Evolutionary conservation across 1,140 invertebrate genomes (phyloP), one percentile per base, ranked within the genome.

Genomic region (Drosophila sechellia): DNA sequence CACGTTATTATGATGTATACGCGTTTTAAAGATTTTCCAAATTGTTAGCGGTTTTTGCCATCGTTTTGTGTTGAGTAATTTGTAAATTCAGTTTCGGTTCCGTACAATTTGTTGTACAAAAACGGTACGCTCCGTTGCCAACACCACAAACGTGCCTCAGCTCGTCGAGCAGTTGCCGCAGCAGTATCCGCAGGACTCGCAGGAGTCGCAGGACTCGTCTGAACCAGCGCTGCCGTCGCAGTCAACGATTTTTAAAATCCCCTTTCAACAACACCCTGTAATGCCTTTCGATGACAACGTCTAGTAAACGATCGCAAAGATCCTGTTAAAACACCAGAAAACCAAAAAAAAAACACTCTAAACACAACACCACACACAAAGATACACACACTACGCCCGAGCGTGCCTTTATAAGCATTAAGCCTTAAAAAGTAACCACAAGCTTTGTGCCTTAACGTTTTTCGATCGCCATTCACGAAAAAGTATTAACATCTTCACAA

Each of bases 61-160:
- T 53, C 45, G 40, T 75, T 60, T 60, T 68, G 52, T 85, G 74
- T 79, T 71, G 68, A 71, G 49, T 71, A 52, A 70, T 81, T 63
- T 39, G 65, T 58, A 63, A 55, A 65, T 66, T 75, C 63, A 55
- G 55, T 89, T 89, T 89, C 71, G 84, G 79, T 87, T 89, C 59
- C 65, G 83, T 83, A 86, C 79, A 86, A 87, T 89, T 87, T 39
- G 37, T 89, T 87, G 84, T 89, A 89, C 79, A 87, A 87, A 79
- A 89, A 77, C 81, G 79, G 76, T 77, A 48, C 68, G 77, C 73
- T 68, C 73, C 83, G 83, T 85, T 72, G 48, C 59, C 56, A 85
- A 86, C 84, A 89, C 79, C 84, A 89, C 84, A 89, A 89, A 89
- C 84, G 84, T 89, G 87, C 87, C 87, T 90, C 87, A 87, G 78